These are phyloP conservation scores for Zhengitettix transpicula DNA, from an alignment of 2,888 invertebrate species.

Conservation along the genomic window DNA sequence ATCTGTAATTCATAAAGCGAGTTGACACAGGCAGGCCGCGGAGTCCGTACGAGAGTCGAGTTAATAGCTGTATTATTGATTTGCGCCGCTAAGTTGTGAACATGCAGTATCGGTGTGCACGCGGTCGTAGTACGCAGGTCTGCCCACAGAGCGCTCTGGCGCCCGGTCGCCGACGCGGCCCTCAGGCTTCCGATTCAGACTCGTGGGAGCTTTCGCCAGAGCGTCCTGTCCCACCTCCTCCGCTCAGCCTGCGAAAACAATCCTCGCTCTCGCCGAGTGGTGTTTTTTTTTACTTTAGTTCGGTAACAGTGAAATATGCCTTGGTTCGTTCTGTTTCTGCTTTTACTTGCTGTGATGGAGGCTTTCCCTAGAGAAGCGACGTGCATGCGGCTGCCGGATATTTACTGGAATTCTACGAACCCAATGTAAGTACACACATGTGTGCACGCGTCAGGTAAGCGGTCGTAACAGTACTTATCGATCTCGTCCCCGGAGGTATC, in stretches of 20 bases:
- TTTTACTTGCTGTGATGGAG: constrained; percentile 33
- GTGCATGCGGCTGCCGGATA: constrained; percentile 32
- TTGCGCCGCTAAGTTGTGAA: background rate
- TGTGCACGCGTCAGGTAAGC: background rate
- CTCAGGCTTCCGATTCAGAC: too few species aligned
- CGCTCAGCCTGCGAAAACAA: background rate
- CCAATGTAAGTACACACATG: constrained; percentile 30
- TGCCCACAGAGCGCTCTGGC: background rate
- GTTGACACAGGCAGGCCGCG: too few species aligned
- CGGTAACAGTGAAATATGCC: constrained; percentile 22
- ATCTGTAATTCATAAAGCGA: too few species aligned
- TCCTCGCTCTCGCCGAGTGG: background rate
- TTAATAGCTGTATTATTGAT: background rate
- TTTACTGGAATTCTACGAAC: constrained; percentile 38
- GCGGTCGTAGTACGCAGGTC: background rate
- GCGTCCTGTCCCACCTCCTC: background rate
- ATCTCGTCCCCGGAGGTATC: too few species aligned
- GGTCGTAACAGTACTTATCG: too few species aligned
- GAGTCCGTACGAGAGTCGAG: background rate
- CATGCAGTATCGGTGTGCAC: background rate
- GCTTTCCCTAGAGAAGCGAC: constrained; percentile 32
- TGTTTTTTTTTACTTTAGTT: background rate
- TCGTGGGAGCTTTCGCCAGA: background rate
- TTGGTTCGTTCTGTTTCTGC: constrained; percentile 32
- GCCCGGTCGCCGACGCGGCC: background rate